phyloP scores from a whole-genome alignment of 1,140 invertebrate species.

The Trigoniulus corallinus region DNA sequence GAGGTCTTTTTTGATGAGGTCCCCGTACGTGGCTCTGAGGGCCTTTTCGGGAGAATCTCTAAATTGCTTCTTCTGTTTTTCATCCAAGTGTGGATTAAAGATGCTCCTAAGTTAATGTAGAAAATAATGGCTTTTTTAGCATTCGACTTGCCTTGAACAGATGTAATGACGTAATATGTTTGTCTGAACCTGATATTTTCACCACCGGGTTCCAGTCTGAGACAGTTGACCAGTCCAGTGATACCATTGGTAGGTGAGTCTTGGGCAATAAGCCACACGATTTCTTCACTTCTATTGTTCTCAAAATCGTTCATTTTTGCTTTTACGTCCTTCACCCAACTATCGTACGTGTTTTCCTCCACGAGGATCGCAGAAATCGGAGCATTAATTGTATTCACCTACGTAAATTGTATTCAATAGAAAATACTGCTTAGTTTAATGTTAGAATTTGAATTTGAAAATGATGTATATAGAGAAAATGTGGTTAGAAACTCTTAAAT shows the following conservation, averaged over 20 bases:
- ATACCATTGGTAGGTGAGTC: conserved; percentile 39
- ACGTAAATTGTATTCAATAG: no score
- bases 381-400: no score
- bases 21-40: conserved; percentile 35
- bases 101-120: conserved; percentile 27
- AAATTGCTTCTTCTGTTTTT: conserved; percentile 16
- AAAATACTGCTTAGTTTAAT: no score
- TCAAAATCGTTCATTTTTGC: conserved; percentile 31
- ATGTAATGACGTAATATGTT: neutral
- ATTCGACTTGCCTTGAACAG: no score
- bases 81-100: conserved; percentile 14
- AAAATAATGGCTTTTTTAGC: no score
- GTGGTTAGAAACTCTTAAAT: no score
- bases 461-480: no score
- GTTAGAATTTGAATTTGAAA: no score
- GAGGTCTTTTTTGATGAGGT: conserved; percentile 55
- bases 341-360: conserved; percentile 24
- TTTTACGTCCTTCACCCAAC: conserved; percentile 75
- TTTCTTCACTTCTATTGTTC: neutral
- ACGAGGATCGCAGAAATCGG: conserved; percentile 24
- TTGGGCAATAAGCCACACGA: conserved; percentile 21
- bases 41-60: conserved; percentile 16
- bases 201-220: conserved; percentile 66
- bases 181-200: conserved; percentile 30
- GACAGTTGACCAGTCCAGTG: conserved; percentile 73